Base-by-base conservation (phyloP, 92 coral and sea anemone species). In the Parazoanthus atlanticus region DNA sequence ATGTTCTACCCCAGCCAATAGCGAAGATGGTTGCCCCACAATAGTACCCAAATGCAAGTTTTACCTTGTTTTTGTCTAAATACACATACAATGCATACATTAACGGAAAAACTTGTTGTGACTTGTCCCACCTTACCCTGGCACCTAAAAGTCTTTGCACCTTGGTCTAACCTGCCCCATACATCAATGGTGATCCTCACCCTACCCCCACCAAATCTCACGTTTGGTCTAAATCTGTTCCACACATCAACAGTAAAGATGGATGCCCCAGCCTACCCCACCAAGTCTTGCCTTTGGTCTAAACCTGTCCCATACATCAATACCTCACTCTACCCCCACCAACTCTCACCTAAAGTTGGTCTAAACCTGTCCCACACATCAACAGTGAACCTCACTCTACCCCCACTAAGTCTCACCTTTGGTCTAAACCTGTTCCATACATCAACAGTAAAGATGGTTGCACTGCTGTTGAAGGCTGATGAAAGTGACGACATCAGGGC, bases 371-470 rank as follows among this genome's bases (percentile, higher is more conserved):
- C 56, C 56, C 16, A 49, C 8, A 49, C 56, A 49, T 13, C 56
- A 49, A 49, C 56, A 67, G 1, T 3, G 16, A 5, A 9, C 56
- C 56, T 38, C 19, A 29, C 38, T 38, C 19, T 31, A 71, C 73
- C 38, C 16, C 64, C 82, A 78, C 8, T 11, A 28, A 52, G 64
- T 79, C 82, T 75, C 25, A 76, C 91, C 88, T 86, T 89, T 74
- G 88, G 88, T 82, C 91, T 74, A 40, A 85, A 85, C 58, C 88
- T 52, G n/a, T 89, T 52, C 92, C 92, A 90, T 43, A 90, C 88
- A 70, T 90, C 92, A 69, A 90, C 86, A 32, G 92, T 90, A 49
- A 90, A 85, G 28, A 90, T 89, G 19, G 92, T 90, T 41, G 89
- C 88, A 36, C 88, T 85, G 73, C 92, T 90, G 87, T 90, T 90